A percentile compares a stretch with the other conserved stretches of the same genome.
Evolutionary conservation across 1,140 invertebrate species (phyloP).

Genomic region (Polypedilum vanderplanki): DNA sequence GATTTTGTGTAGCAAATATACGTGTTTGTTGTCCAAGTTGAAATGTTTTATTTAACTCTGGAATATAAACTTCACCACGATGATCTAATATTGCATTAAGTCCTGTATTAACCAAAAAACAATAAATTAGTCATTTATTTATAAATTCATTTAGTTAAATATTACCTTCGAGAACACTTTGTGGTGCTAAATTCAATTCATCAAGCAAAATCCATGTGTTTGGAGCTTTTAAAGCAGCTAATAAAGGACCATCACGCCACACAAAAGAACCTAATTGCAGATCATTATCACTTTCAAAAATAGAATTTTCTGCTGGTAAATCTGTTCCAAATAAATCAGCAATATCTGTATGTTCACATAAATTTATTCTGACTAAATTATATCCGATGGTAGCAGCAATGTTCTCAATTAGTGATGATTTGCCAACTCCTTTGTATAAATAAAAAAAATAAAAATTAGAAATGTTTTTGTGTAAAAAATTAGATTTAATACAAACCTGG

Average conservation of each 20-base stretch:
- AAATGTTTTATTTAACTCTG: conserved; percentile 88
- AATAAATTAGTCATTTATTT: neutral
- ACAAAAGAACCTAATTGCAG: conserved; percentile 75
- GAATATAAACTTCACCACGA: conserved; percentile 89
- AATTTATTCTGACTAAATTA: conserved; percentile 84
- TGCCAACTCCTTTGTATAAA: conserved; percentile 71
- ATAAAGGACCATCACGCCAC: conserved; percentile 93
- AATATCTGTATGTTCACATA: conserved; percentile 98
- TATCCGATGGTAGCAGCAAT: conserved; percentile 79
- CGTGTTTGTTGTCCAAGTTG: conserved; percentile 66
- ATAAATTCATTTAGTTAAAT: neutral
- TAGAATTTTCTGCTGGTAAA: conserved; percentile 80
- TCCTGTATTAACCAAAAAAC: conserved; percentile 39
- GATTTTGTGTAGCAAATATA: conserved; percentile 98
- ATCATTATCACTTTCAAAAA: conserved; percentile 31
- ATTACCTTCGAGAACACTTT: conserved; percentile 88
- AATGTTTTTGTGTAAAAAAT: neutral
- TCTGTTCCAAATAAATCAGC: conserved; percentile 97
- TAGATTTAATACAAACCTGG: conserved; percentile 47
- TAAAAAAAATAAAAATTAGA: neutral
- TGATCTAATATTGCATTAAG: conserved; percentile 98
- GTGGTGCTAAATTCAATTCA: conserved; percentile 96
- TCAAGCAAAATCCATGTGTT: conserved; percentile 94
- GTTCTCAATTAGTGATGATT: conserved; percentile 91
- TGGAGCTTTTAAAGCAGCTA: conserved; percentile 84